A percentile compares a stretch with the other conserved stretches of the same genome.
Conservation (phyloP, 2,113 vertebrate species). For the Zosterops lateralis region DNA sequence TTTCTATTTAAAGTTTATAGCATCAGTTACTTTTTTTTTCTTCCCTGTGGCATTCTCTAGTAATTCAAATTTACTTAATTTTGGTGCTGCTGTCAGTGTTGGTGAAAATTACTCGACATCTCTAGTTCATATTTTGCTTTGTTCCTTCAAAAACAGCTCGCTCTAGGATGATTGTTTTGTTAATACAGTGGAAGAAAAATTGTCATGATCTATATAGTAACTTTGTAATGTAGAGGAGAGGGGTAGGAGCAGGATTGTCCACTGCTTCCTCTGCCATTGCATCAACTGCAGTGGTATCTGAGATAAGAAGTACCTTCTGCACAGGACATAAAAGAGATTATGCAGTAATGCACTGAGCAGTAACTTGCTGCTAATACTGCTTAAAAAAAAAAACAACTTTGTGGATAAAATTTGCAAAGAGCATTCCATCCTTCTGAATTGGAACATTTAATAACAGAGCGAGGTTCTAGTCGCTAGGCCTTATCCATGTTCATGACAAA, state of each 20-base stretch:
- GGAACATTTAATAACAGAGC: not conserved
- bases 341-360: not conserved
- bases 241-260: not conserved
- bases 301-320: not conserved
- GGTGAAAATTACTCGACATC: not conserved
- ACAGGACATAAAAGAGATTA: not conserved
- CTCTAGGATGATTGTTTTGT: not conserved
- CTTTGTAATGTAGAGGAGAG: not conserved
- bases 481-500: not conserved
- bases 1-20: not conserved
- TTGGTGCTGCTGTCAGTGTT: not conserved
- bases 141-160: not conserved
- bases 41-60: not conserved
- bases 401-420: not conserved
- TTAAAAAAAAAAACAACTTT: not conserved
- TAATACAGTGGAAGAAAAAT: not conserved
- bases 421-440: not conserved
- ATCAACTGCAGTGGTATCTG: not conserved
- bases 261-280: not conserved
- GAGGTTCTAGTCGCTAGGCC: rapidly evolving
- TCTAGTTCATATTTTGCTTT: not conserved
- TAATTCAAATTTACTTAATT: not conserved
- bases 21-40: not conserved
- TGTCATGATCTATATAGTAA: not conserved
- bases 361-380: not conserved